These are phyloP conservation scores for Zygaena filipendulae DNA, from an alignment of 2,888 invertebrate species.

Conservation along the genomic window DNA sequence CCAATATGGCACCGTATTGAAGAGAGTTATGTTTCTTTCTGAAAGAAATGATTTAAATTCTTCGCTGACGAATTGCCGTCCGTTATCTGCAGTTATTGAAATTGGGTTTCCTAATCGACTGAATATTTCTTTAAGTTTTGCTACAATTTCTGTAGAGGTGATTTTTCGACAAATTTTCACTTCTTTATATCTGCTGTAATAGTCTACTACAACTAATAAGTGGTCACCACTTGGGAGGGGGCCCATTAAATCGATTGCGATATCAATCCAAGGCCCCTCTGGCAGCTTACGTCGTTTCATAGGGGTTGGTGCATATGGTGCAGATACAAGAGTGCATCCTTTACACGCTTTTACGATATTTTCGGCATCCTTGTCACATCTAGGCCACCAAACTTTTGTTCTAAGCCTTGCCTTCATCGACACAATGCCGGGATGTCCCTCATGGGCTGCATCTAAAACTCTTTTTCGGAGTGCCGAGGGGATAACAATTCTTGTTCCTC, in stretches of 20 bases:
- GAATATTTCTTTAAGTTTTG: neutral
- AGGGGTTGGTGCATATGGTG: constrained; percentile 11
- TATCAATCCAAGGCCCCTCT: constrained; percentile 12
- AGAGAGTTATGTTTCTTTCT: no score
- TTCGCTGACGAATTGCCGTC: no score
- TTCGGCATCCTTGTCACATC: constrained; percentile 23
- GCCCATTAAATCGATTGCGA: constrained; percentile 17
- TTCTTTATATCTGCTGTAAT: constrained; percentile 16
- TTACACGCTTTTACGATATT: constrained; percentile 12
- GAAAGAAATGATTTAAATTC: no score
- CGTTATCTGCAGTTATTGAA: no score
- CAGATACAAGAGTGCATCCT: constrained; percentile 15
- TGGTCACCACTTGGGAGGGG: constrained; percentile 16
- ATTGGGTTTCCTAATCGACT: neutral
- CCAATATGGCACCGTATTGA: no score
- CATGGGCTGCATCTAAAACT: constrained; percentile 18
- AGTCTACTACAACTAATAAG: constrained; percentile 16
- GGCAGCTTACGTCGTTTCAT: constrained; percentile 14
- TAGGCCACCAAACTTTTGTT: constrained; percentile 33
- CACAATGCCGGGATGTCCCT: constrained; percentile 19
- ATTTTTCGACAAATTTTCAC: neutral
- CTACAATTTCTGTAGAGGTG: neutral
- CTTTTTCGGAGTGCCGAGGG: constrained; percentile 6
- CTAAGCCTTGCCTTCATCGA: constrained; percentile 19
- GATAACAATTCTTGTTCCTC: constrained; percentile 14